Base-by-base conservation (phyloP, 2,797 vertebrate genomes). In the Neopelma chrysocephalum region DNA sequence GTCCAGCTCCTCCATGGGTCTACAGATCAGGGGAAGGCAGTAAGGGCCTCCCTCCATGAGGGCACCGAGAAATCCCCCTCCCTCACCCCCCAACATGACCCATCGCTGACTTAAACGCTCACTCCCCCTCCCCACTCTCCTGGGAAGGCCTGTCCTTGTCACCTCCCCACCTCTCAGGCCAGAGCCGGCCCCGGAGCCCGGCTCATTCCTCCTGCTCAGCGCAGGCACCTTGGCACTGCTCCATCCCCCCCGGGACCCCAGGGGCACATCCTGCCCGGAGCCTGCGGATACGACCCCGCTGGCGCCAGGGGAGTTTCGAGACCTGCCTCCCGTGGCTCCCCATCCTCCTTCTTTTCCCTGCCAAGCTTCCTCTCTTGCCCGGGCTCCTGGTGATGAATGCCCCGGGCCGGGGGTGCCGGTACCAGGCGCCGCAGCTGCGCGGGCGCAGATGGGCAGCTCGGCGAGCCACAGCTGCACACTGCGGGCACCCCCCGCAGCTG, bases 391-490 rank as follows among this genome's bases (percentile, higher is more conserved):
- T 40, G 77, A 87, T 92, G 89, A 93, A 93, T 91, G 93, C 68
- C 64, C 68, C 40, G 4, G 32, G 15, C 62, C 9, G 60, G 71
- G 90, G 68, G 65, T 36, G 14, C 70, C 4, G 57, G 96, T 94
- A 95, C 94, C 94, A 96, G 88, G 91, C 90, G 26, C 22, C 4
- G 87, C 97, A 97, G 96, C 96, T 97, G 96, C 56, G 32, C 62
- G 53, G 86, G 89, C 83, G 26, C 97, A 97, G 96, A 94, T 97
- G 96, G 50, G 80, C 76, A 23, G 47, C 84, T 85, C 78, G 6
- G 5, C 12, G 18, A 61, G 10, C 36, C 66, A 20, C 95, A 96
- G 95, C 95, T 96, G 94, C 89, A 42, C 22, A 8, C 61, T 38
- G 36, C 48, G 76, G 6, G 43, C 45, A 21, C 54, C 72, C 43